These are phyloP conservation scores for Sarcophaga bullata DNA, from an alignment of 1,140 invertebrate species.

Conservation along the genomic window DNA sequence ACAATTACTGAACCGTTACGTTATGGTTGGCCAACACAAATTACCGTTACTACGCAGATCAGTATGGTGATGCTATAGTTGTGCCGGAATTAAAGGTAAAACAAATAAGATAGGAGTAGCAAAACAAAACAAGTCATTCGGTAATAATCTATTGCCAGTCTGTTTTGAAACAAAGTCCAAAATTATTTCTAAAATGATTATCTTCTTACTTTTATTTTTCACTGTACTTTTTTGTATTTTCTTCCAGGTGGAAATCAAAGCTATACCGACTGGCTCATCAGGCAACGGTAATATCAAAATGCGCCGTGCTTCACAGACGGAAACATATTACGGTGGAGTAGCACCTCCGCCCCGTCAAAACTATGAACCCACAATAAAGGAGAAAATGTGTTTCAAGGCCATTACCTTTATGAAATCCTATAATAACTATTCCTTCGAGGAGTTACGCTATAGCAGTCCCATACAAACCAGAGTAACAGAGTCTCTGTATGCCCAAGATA, in stretches of 20 bases:
- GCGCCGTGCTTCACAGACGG: constrained; percentile 47
- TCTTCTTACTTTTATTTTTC: too few species aligned
- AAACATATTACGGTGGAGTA: constrained; percentile 50
- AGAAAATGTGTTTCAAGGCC: constrained; percentile 93
- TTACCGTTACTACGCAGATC: constrained; percentile 89
- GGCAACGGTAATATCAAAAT: constrained; percentile 48
- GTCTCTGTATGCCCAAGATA: constrained; percentile 83
- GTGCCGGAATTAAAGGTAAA: constrained; percentile 85
- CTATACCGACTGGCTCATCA: constrained; percentile 53
- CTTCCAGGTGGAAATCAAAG: constrained; percentile 64
- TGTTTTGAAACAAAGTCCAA: too few species aligned
- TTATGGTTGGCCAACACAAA: constrained; percentile 82
- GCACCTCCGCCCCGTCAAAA: constrained; percentile 79
- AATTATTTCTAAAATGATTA: too few species aligned
- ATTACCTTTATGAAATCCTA: constrained; percentile 95
- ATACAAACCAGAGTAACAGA: constrained; percentile 76
- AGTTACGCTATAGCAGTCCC: constrained; percentile 79
- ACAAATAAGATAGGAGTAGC: too few species aligned
- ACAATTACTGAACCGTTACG: constrained; percentile 80
- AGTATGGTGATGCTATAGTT: constrained; percentile 89
- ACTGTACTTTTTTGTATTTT: constrained; percentile 2
- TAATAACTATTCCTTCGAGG: constrained; percentile 96
- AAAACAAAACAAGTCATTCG: too few species aligned
- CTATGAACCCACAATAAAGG: constrained; percentile 86
- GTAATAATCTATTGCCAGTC: too few species aligned